phyloP scores from a whole-genome alignment of 2,113 vertebrate genomes.

The Calidris pugnax region DNA sequence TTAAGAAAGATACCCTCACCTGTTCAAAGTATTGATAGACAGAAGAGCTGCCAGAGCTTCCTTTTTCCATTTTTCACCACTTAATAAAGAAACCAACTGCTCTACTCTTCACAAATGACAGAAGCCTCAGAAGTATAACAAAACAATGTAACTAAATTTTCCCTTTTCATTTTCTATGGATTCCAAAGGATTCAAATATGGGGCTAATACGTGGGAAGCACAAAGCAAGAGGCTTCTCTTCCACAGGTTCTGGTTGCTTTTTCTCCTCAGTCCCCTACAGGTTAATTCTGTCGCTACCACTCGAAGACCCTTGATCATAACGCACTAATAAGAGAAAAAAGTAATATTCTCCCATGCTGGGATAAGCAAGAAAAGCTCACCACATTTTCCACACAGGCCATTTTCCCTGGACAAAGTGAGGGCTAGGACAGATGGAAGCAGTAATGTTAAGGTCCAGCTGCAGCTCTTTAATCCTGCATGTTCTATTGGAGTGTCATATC shows the following conservation, averaged over 20 bases:
- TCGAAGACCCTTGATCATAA: background rate
- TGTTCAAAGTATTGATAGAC: background rate
- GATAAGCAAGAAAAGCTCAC: background rate
- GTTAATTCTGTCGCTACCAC: background rate
- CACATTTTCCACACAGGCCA: background rate
- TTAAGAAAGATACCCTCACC: background rate
- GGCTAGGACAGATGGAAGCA: background rate
- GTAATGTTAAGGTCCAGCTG: background rate
- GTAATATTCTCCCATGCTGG: background rate
- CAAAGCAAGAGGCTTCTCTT: background rate
- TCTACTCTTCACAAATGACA: background rate
- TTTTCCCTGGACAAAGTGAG: background rate
- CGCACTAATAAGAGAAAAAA: background rate
- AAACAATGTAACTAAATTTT: background rate
- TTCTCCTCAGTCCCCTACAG: background rate
- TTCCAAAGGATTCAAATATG: background rate
- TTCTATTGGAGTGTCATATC: background rate
- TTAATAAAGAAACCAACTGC: background rate
- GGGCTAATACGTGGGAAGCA: background rate
- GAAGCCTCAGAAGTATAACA: background rate
- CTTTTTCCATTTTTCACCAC: background rate
- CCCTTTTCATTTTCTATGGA: background rate
- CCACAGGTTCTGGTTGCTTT: background rate
- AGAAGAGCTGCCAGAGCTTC: background rate
- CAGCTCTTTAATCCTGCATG: background rate